These are phyloP conservation scores for Rallus limicola DNA, from an alignment of 2,113 vertebrate species.

Conservation along the genomic window DNA sequence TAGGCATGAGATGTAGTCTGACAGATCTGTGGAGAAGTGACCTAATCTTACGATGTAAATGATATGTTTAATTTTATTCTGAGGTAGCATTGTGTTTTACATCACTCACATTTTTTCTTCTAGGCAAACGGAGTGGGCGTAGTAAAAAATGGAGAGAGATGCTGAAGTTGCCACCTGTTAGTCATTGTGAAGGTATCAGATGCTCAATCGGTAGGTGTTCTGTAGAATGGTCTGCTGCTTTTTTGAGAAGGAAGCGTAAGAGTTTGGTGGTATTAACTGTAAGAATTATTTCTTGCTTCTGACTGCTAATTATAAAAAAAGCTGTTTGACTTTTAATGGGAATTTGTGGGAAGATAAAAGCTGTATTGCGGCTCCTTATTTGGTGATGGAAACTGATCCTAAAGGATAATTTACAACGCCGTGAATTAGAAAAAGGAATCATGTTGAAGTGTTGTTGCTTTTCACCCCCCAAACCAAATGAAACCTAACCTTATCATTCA, in stretches of 20 bases:
- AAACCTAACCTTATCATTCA: neutral
- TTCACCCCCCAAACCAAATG: neutral
- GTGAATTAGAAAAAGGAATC: neutral
- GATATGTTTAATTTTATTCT: neutral
- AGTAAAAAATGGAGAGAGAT: constrained; percentile 95
- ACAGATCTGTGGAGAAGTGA: neutral
- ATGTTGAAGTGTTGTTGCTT: neutral
- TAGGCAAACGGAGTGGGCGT: constrained; percentile 87
- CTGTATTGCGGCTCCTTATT: neutral
- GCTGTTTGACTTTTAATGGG: neutral
- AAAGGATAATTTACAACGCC: neutral
- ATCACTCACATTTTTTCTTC: neutral
- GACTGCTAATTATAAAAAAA: neutral
- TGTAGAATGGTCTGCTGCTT: neutral
- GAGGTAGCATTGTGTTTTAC: neutral
- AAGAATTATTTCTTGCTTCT: neutral
- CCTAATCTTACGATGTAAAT: neutral
- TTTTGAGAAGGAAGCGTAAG: neutral
- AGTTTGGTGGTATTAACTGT: neutral
- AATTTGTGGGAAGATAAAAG: neutral
- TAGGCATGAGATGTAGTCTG: neutral
- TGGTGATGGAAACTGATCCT: neutral
- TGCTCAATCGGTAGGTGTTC: constrained; percentile 81
- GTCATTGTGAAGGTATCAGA: constrained; percentile 85
- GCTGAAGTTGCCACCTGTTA: constrained; percentile 88